Base-by-base conservation (phyloP, 92 coral and sea anemone species). In the Porites divaricata region DNA sequence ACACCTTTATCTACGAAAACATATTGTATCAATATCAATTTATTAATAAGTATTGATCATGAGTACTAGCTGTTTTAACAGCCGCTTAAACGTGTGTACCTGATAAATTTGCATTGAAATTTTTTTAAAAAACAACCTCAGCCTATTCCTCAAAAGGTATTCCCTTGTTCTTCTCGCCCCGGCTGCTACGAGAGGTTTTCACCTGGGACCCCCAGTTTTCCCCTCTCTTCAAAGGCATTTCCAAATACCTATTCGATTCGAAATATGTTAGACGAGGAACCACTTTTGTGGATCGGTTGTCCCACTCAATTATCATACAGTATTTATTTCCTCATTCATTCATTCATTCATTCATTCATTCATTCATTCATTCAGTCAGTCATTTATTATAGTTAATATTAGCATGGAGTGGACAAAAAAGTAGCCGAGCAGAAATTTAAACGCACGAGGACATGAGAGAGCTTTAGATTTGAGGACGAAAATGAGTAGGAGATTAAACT, bases 241-340 rank as follows among this genome's bases (percentile, higher is more conserved):
- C 65, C 65, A 61, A 61, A 61, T 61, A 61, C 65, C 65, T 61
- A 12, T 64, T 64, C 69, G 69, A 64, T 64, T 64, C 69, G 69
- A 64, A 64, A 64, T 64, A 64, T 64, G 19, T 15, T 17, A 20
- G 69, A 17, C 28, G 14, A 64, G 69, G 69, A 64, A 64, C 28
- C 69, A 64, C 16, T 64, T 64, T 64, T 64, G 69, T 64, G 69
- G 19, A 64, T 64, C n/a, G n/a, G 69, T 64, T 2, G 25, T 64
- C 17, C 69, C 69, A 64, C 69, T 64, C 69, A 64, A 64, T 64
- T 64, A 64, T 64, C 19, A 64, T 64, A 64, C 28, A 64, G 8
- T n/a, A 64, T 64, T 64, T 64, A 64, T 64, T 20, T 64, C 2
- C 69, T 64, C 78, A 74, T 56, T 56, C 62, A 56, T 56, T 56